Conservation (phyloP, 1,140 invertebrate genomes). For the Drosophila sulfurigaster region DNA sequence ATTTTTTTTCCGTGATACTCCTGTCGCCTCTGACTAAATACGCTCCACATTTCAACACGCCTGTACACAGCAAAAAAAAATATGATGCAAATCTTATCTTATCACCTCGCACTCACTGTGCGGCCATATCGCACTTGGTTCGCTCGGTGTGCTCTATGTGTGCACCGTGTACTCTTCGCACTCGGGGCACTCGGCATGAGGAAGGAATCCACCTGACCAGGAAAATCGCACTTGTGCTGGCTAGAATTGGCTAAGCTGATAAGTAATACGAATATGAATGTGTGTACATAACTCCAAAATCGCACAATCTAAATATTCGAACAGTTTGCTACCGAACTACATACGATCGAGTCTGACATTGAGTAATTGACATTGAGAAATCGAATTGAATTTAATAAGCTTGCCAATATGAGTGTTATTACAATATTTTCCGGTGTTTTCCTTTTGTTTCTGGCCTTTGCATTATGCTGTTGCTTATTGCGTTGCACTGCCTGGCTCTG, state of each 20-base stretch:
- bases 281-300: background rate
- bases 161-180: background rate
- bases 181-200: conserved; percentile 20
- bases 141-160: background rate
- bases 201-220: conserved; percentile 11
- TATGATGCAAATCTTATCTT: conserved; percentile 54
- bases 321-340: conserved; percentile 31
- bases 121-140: conserved; percentile 4
- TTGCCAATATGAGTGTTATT: conserved; percentile 28
- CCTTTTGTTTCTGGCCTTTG: conserved; percentile 66
- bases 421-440: conserved; percentile 69
- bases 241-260: conserved; percentile 22
- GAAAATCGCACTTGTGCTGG: background rate
- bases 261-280: conserved; percentile 1
- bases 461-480: conserved; percentile 65
- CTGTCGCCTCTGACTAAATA: conserved; percentile 6
- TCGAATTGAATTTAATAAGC: background rate
- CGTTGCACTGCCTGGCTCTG: conserved; percentile 64
- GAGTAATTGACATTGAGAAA: conserved; percentile 3
- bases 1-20: conserved; percentile 9
- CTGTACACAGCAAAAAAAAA: background rate
- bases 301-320: conserved; percentile 4
- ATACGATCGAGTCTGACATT: conserved; percentile 11
- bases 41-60: conserved; percentile 23
- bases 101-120: conserved; percentile 22